Base-by-base conservation (phyloP, 1,140 invertebrate species). In the Psix sp. region DNA sequence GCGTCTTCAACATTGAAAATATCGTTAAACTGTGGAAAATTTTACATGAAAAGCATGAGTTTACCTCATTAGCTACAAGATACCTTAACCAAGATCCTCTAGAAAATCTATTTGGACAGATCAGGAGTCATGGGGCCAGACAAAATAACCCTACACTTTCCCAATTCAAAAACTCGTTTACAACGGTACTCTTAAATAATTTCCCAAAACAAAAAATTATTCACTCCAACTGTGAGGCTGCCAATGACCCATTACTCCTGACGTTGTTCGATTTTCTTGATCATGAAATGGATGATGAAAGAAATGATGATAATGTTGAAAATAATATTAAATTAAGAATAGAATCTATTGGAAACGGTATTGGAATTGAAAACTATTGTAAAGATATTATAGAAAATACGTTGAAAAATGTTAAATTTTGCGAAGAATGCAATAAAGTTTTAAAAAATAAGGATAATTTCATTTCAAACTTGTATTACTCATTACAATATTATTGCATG, bases 91-190 rank as follows among this genome's bases (percentile, higher is more conserved):
- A 54, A 40, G 49, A 54, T 11, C 35, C 35, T 6, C 10, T 54
- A 0, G 49, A 54, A 18, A 40, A 40, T 11, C 5, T 54, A 6
- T 54, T 54, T 18, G 49, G 35, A 4, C 35, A 54, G 17, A 40
- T 54, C 1, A 39, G 49, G 31, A 40, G 49, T 18, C 49, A 54
- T 29, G 49, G 31, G 6, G 21, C 11, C 0, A 26, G 35, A 16
- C 15, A 54, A 13, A 54, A 29, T 7, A 54, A 54, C n/a, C 49
- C 49, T 0, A 54, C 49, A n/a, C 49, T 36, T 0, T 5, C 11
- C 3, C 35, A 54, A 29, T 54, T 40, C 29, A 13, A 40, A 29
- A 4, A 40, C 17, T 54, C 49, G 1, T 54, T 40, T 31, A 16
- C 14, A 17, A 29, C 20, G 0, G 5, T 40, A 13, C 9, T 54